phyloP scores from a whole-genome alignment of 1,140 invertebrate genomes.

The Polypedilum vanderplanki region DNA sequence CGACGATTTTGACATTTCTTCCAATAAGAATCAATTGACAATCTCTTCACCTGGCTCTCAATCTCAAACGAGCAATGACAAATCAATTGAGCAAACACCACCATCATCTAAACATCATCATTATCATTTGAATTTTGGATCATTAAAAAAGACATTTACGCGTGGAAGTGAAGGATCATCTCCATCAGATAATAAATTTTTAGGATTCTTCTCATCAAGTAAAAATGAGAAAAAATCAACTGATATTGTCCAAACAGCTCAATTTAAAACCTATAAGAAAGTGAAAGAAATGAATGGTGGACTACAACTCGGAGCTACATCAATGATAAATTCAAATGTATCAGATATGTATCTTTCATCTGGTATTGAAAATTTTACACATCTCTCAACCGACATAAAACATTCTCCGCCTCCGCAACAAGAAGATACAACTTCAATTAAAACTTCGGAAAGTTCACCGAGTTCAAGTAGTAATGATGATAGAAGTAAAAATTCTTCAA shows the following conservation, averaged over 20 bases:
- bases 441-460: too few species aligned
- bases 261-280: slow-evolving; percentile 65
- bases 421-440: background rate
- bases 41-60: background rate
- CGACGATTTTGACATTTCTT: slow-evolving; percentile 43
- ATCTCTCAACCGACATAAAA: background rate
- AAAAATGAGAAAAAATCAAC: slow-evolving; percentile 48
- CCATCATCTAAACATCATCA: slow-evolving; percentile 36
- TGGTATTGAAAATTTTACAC: background rate
- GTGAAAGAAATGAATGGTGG: slow-evolving; percentile 45
- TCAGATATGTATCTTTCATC: slow-evolving; percentile 8
- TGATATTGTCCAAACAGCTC: slow-evolving; percentile 64
- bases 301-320: slow-evolving; percentile 42
- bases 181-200: slow-evolving; percentile 66
- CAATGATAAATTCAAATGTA: slow-evolving; percentile 29
- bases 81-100: background rate
- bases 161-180: slow-evolving; percentile 48
- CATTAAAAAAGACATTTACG: slow-evolving; percentile 57
- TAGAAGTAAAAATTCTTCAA: background rate
- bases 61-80: background rate
- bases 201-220: slow-evolving; percentile 48
- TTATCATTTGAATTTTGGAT: slow-evolving; percentile 51
- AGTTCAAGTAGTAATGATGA: background rate
- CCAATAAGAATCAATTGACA: background rate
- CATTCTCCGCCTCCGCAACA: background rate